Base-by-base conservation (phyloP, 2,113 vertebrate genomes). In the Triplophysa dalaica region DNA sequence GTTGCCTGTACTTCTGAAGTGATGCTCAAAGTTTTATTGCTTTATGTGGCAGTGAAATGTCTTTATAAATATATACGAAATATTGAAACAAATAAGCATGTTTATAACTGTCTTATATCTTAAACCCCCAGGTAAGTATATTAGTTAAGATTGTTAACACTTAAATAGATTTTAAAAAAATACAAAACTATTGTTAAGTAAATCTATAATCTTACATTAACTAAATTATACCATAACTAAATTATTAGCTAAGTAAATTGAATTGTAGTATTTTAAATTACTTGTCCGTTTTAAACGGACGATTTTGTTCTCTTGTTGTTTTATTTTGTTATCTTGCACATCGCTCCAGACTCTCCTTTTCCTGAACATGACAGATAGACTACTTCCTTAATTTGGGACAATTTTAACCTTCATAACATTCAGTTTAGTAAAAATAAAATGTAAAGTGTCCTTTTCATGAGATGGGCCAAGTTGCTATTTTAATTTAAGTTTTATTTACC, bases 21-120 rank as follows among this genome's bases (percentile, higher is more conserved):
- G 70, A 60, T 24, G 33, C 29, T 73, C 60, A 33, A 21, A 60
- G 70, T 56, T 17, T 60, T 17, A 16, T 60, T 72, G 26, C 50
- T 38, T 38, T 58, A 52, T 56, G 29, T 72, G 17, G 38, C 52
- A 14, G 26, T 38, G 26, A 72, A 56, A 29, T 58, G 69, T 72
- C 68, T 24, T 29, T 54, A 50, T 72, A 26, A 72, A 38, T 72
- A 26, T 58, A 1, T 58, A 21, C 52, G 4, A 56, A 58, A 38
- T 58, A 58, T 33, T 58, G 29, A 58, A 58, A 16, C 11, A 56
- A 56, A 38, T 12, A 26, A 56, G 26, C 50, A 70, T 9, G 24
- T 56, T 4, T 5, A n/a, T 29, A 33, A 33, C 19, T 56, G n/a
- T 33, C 24, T n/a, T n/a, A 14, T 56, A 29, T 54, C 29, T 56